phyloP scores from a whole-genome alignment of 2,888 invertebrate genomes.

The Trisateles emortualis region DNA sequence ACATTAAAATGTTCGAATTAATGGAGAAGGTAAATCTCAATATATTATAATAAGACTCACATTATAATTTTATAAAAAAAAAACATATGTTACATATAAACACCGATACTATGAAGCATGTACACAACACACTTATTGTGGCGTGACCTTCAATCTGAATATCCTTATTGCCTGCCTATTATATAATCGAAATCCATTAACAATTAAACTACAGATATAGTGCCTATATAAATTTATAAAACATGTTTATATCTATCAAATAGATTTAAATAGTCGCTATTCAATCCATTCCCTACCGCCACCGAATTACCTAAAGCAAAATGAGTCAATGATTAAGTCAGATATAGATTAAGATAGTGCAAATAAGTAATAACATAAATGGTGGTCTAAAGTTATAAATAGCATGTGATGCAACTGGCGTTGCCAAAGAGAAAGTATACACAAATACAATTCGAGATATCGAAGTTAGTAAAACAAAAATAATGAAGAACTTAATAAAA shows the following conservation, averaged over 20 bases:
- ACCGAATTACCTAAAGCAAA: constrained; percentile 61
- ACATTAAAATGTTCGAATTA: constrained; percentile 46
- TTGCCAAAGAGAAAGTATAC: constrained; percentile 39
- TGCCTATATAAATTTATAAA: constrained; percentile 56
- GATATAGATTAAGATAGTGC: constrained; percentile 34
- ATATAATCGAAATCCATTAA: constrained; percentile 41
- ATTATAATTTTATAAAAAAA: constrained; percentile 55
- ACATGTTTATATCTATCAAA: constrained; percentile 59
- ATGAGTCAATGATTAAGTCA: constrained; percentile 44
- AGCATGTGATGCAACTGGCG: constrained; percentile 33
- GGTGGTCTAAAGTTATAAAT: constrained; percentile 35
- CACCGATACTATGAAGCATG: constrained; percentile 46
- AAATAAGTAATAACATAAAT: constrained; percentile 33
- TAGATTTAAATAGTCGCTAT: constrained; percentile 57
- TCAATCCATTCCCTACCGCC: constrained; percentile 67
- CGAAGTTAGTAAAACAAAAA: constrained; percentile 40
- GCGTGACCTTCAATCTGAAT: constrained; percentile 38
- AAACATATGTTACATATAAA: constrained; percentile 68
- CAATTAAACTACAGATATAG: constrained; percentile 51
- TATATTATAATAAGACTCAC: constrained; percentile 47
- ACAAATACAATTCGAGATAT: constrained; percentile 45
- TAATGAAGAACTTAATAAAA: constrained; percentile 44
- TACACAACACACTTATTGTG: constrained; percentile 27
- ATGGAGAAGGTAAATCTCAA: constrained; percentile 45
- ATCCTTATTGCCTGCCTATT: constrained; percentile 52